Percentiles rank a stretch among this genome's conserved stretches.
phyloP scores from a whole-genome alignment of 2,888 invertebrate genomes.

The Folsomia manolachei region DNA sequence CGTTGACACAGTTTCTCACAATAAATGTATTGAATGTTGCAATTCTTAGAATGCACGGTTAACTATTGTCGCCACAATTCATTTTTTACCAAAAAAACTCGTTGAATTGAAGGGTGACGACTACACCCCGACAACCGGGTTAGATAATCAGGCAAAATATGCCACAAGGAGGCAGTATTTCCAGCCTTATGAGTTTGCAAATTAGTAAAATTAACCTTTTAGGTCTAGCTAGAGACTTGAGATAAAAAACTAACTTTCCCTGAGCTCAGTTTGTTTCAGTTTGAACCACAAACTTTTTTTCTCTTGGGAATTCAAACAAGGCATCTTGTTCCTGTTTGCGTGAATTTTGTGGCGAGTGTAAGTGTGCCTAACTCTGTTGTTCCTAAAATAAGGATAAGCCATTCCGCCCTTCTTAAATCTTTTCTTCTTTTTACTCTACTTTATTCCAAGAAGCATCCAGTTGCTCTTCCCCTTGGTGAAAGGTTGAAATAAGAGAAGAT shows the following conservation, averaged over 20 bases:
- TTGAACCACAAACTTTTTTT: background rate
- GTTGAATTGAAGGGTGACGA: too few species aligned
- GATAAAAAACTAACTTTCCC: conserved; percentile 8
- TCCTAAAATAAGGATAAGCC: background rate
- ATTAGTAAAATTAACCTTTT: conserved; percentile 19
- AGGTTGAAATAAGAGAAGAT: too few species aligned
- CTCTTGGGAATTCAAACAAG: background rate
- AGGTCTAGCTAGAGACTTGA: background rate
- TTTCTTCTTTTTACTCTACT: background rate
- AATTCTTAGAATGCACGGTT: too few species aligned
- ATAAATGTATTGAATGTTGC: too few species aligned
- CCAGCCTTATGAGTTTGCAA: background rate
- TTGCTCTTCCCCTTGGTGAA: background rate
- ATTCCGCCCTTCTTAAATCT: background rate
- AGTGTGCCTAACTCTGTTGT: too few species aligned
- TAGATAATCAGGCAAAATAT: background rate
- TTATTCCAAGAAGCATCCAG: background rate
- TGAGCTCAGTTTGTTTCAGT: background rate
- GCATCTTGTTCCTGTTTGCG: conserved; percentile 14
- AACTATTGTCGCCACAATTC: too few species aligned
- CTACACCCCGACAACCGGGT: background rate
- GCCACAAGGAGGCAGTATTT: background rate
- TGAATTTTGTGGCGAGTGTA: background rate
- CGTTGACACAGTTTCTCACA: too few species aligned
- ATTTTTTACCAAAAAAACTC: too few species aligned